Conservation (phyloP, 2,888 invertebrate species). For the Plebejus argus region DNA sequence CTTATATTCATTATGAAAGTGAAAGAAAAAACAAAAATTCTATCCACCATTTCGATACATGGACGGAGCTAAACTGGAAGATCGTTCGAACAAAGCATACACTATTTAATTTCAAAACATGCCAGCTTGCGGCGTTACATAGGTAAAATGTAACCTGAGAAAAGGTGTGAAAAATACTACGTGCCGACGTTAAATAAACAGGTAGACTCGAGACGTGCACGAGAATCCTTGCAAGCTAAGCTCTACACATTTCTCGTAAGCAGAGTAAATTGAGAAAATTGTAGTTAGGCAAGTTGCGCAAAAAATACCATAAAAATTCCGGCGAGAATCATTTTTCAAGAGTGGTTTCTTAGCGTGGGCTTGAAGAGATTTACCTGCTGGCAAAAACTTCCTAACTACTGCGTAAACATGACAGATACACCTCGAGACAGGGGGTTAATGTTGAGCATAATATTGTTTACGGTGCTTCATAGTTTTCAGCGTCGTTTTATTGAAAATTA, state of each 20-base stretch:
- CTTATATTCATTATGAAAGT: not conserved
- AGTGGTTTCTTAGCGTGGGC: slow-evolving; percentile 62
- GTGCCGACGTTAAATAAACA: slow-evolving; percentile 21
- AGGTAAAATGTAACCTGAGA: slow-evolving; percentile 17
- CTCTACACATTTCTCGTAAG: slow-evolving; percentile 39
- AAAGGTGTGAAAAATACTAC: slow-evolving; percentile 17
- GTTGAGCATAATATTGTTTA: not conserved
- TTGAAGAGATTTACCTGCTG: slow-evolving; percentile 57
- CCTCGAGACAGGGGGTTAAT: not conserved
- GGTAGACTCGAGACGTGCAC: slow-evolving; percentile 31
- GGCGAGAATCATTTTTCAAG: slow-evolving; percentile 70
- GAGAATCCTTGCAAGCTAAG: slow-evolving; percentile 31
- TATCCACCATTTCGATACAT: no score
- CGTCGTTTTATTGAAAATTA: not conserved
- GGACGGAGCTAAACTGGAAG: no score
- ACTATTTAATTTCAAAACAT: slow-evolving; percentile 13
- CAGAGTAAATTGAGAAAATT: slow-evolving; percentile 61
- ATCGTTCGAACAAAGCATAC: not conserved
- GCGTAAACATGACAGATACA: slow-evolving; percentile 19
- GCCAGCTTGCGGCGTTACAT: slow-evolving; percentile 2
- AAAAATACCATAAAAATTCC: slow-evolving; percentile 59
- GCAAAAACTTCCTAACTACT: slow-evolving; percentile 22
- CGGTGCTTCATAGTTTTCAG: not conserved
- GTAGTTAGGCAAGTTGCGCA: slow-evolving; percentile 54
- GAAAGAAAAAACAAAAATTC: not conserved